Evolutionary conservation across 2,888 invertebrate species (phyloP).

Genomic region (Plagiodera versicolora): DNA sequence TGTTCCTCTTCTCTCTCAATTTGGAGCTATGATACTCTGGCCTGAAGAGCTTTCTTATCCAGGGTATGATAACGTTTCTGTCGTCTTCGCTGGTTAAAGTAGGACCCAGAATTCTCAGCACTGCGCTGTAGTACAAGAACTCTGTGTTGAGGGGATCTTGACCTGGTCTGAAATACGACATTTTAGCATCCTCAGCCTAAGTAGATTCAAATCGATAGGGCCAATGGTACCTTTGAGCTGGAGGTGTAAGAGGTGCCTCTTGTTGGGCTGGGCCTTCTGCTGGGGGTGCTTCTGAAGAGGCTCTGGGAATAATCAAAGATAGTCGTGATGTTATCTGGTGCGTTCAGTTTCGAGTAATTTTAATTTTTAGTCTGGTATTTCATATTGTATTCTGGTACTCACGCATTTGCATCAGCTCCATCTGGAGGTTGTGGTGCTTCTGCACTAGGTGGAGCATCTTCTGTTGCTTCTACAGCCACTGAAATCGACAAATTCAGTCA

Average conservation of each 20-base stretch:
- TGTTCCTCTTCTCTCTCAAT: conserved; percentile 56
- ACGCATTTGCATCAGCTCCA: conserved; percentile 1
- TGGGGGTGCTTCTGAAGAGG: neutral
- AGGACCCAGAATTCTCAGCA: conserved; percentile 53
- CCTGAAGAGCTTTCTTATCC: conserved; percentile 57
- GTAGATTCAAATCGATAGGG: too few species aligned
- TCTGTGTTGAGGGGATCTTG: conserved; percentile 55
- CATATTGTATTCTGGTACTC: neutral
- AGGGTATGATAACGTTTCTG: conserved; percentile 50
- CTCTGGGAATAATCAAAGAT: too few species aligned
- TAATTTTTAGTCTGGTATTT: too few species aligned
- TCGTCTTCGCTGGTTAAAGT: conserved; percentile 50
- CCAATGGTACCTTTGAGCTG: neutral
- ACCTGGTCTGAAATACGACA: conserved; percentile 14
- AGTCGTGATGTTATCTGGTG: neutral
- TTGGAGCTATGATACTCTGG: conserved; percentile 56
- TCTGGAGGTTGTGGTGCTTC: neutral
- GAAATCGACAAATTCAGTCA: neutral
- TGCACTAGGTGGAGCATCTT: neutral
- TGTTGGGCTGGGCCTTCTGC: neutral
- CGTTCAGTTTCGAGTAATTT: too few species aligned
- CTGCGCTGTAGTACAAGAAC: conserved; percentile 57
- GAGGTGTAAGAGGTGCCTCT: neutral
- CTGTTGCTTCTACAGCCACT: neutral
- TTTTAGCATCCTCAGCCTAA: too few species aligned